phyloP scores from a whole-genome alignment of 2,113 vertebrate species.

The Chionodraco myersi region DNA sequence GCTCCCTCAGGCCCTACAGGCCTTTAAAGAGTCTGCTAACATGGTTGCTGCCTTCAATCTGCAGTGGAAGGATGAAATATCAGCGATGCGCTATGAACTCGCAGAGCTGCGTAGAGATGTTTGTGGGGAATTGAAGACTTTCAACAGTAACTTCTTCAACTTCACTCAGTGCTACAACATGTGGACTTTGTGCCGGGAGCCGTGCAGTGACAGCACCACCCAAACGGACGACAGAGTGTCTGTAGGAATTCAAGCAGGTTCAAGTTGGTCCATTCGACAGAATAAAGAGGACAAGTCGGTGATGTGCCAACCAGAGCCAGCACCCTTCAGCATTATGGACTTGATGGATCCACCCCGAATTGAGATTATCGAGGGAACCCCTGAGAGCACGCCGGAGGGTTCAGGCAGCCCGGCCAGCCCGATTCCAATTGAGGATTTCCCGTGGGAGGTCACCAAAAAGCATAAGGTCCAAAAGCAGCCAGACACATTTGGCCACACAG shows the following conservation, averaged over 20 bases:
- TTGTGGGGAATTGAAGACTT: slow-evolving; percentile 86
- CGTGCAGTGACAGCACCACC: slow-evolving; percentile 76
- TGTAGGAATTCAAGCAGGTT: slow-evolving; percentile 84
- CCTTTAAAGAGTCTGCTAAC: slow-evolving; percentile 87
- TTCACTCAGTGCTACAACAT: slow-evolving; percentile 88
- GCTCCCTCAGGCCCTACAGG: slow-evolving; percentile 85
- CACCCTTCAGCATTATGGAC: slow-evolving; percentile 83
- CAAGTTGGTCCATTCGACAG: slow-evolving; percentile 81
- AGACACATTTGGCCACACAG: slow-evolving; percentile 76
- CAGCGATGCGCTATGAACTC: slow-evolving; percentile 87
- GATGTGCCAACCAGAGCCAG: slow-evolving; percentile 86
- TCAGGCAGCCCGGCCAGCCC: slow-evolving; percentile 83
- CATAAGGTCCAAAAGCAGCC: slow-evolving; percentile 76
- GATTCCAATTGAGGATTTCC: slow-evolving; percentile 81
- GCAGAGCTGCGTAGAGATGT: slow-evolving; percentile 85
- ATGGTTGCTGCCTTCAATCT: slow-evolving; percentile 88
- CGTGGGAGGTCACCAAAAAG: slow-evolving; percentile 82
- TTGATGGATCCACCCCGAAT: slow-evolving; percentile 84
- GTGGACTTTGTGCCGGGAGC: slow-evolving; percentile 86
- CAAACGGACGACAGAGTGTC: slow-evolving; percentile 83
- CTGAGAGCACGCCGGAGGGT: slow-evolving; percentile 81
- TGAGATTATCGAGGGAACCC: slow-evolving; percentile 83
- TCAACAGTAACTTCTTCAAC: slow-evolving; percentile 89
- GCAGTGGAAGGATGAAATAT: slow-evolving; percentile 88
- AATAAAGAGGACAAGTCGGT: slow-evolving; percentile 84